phyloP scores from a whole-genome alignment of 2,888 invertebrate species.

The Himalopsyche anomala region DNA sequence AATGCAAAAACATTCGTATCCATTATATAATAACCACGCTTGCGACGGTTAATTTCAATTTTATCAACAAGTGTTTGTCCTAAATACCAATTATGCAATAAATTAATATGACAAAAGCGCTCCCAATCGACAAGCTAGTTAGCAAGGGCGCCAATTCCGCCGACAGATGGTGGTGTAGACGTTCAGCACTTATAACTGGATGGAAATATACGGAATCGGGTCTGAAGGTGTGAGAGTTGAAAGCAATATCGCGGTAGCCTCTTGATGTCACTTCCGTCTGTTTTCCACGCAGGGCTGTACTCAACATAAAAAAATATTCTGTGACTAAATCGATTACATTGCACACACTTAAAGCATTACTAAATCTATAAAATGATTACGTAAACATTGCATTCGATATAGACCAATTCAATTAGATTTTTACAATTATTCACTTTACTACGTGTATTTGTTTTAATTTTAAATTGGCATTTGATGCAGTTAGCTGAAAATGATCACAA shows the following conservation, averaged over 20 bases:
- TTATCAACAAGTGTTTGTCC: conserved; percentile 62
- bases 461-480: no score
- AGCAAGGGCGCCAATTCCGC: conserved; percentile 46
- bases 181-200: conserved; percentile 13
- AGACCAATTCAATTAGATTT: no score
- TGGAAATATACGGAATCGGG: conserved; percentile 13
- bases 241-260: conserved; percentile 70
- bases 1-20: no score
- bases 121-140: conserved; percentile 58
- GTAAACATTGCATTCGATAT: no score
- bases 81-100: conserved; percentile 65
- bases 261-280: conserved; percentile 72
- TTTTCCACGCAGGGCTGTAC: conserved; percentile 62
- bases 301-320: not conserved
- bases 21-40: not conserved
- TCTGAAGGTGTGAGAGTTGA: conserved; percentile 53
- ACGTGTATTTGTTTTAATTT: no score
- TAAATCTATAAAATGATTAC: not conserved
- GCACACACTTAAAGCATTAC: not conserved
- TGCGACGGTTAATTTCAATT: not conserved
- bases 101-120: conserved; percentile 63
- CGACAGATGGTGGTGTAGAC: conserved; percentile 5
- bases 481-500: no score
- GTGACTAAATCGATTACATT: not conserved
- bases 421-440: no score